Evolutionary conservation across 2,888 invertebrate species (phyloP).

Genomic region (Brassicogethes aeneus): DNA sequence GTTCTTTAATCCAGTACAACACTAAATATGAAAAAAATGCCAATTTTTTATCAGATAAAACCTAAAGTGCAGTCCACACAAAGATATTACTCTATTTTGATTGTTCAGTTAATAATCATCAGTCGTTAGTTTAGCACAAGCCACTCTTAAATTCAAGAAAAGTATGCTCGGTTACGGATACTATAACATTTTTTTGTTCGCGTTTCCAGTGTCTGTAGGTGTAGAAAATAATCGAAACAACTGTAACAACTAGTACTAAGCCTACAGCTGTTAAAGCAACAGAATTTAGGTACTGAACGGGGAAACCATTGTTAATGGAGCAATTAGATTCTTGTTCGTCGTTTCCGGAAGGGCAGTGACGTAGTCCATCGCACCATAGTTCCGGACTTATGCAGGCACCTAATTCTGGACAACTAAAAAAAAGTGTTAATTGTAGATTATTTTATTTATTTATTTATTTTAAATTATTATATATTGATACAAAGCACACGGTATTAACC

Average conservation of each 20-base stretch:
- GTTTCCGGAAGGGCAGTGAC: slow-evolving; percentile 73
- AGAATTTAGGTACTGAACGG: slow-evolving; percentile 46
- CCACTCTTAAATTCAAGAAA: slow-evolving; percentile 40
- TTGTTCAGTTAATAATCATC: slow-evolving; percentile 5
- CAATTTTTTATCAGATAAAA: too few species aligned
- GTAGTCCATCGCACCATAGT: slow-evolving; percentile 71
- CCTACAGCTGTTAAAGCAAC: slow-evolving; percentile 30
- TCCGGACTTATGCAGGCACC: slow-evolving; percentile 72
- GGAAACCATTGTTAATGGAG: slow-evolving; percentile 58
- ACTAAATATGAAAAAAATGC: too few species aligned
- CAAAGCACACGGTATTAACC: too few species aligned
- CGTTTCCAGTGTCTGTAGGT: slow-evolving; percentile 34
- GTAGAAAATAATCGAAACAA: slow-evolving; percentile 30
- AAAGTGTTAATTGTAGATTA: slow-evolving; percentile 14
- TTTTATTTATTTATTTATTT: too few species aligned
- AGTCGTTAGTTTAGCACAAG: slow-evolving; percentile 29
- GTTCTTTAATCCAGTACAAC: too few species aligned
- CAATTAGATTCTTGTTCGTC: slow-evolving; percentile 73
- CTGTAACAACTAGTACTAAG: slow-evolving; percentile 24
- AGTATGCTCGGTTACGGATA: slow-evolving; percentile 39
- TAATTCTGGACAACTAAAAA: slow-evolving; percentile 65
- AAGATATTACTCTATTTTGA: too few species aligned
- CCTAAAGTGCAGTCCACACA: too few species aligned
- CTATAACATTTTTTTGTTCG: slow-evolving; percentile 37
- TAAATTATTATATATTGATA: too few species aligned